Percentiles rank a stretch among this genome's conserved stretches.
Evolutionary conservation across 2,797 vertebrate species (phyloP).

Genomic region (Anguilla megastoma): DNA sequence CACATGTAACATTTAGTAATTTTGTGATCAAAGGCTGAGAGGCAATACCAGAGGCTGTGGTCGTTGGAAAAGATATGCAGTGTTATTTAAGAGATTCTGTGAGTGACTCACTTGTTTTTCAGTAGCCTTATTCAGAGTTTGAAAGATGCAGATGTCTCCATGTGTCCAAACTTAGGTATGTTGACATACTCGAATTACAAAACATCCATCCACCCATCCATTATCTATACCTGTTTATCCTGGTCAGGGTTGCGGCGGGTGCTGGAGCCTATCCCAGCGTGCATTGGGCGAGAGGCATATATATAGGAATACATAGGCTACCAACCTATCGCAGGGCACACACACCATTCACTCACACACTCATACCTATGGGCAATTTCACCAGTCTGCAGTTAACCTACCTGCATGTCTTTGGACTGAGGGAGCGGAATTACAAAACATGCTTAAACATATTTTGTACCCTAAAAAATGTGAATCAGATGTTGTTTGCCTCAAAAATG

Average conservation of each 20-base stretch:
- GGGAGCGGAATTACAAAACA: too few relatives aligned
- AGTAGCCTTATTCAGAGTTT: slow-evolving; percentile 70
- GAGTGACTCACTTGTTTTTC: slow-evolving; percentile 28
- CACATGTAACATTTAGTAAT: neutral
- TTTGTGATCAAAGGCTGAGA: neutral
- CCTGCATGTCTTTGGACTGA: too few relatives aligned
- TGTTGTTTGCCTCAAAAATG: neutral
- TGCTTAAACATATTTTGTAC: neutral
- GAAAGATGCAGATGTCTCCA: slow-evolving; percentile 62
- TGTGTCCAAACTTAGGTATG: slow-evolving; percentile 67
- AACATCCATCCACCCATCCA: too few relatives aligned
- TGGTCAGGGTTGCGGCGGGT: too few relatives aligned
- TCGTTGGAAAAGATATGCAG: neutral
- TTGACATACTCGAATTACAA: neutral
- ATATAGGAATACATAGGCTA: too few relatives aligned
- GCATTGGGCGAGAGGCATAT: too few relatives aligned
- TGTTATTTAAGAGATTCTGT: neutral
- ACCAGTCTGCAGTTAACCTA: too few relatives aligned
- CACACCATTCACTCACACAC: too few relatives aligned
- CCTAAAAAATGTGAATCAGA: neutral
- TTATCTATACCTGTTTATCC: too few relatives aligned
- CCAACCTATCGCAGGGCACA: too few relatives aligned
- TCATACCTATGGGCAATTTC: too few relatives aligned
- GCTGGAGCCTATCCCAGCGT: too few relatives aligned
- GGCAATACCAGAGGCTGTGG: neutral